Base-by-base conservation (phyloP, 2,113 vertebrate genomes). In the Pithys albifrons region DNA sequence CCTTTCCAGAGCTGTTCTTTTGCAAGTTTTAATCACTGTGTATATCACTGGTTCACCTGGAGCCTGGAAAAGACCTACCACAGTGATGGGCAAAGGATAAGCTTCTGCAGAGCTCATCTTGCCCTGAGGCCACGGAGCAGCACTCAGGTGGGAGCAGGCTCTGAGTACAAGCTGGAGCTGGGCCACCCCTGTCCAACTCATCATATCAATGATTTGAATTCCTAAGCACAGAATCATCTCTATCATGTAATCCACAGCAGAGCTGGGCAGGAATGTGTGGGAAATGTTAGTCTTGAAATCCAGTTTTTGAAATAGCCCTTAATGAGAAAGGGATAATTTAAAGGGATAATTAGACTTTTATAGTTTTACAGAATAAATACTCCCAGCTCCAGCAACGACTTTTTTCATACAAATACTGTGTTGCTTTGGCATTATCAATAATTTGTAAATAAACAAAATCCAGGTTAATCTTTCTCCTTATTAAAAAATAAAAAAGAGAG, bases 1-100 rank as follows among this genome's bases (percentile, higher is more conserved):
- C 13, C 43, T 76, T 58, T 80, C 84, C 74, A n/a, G 65, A 52
- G 24, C 4, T 1, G 1, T 46, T 64, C n/a, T 48, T 33, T 67
- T 12, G 1, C 16, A 37, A 74, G 33, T 66, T 19, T 77, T 84
- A 61, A 81, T 84, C 10, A 1, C 33, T 33, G 14, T 81, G 57
- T 51, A 7, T 28, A 55, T 75, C 85, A 74, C 55, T 59, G 19
- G 24, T 37, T 92, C 73, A 91, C 61, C 79, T 92, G 90, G 67
- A 95, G 61, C 85, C 72, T 91, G 45, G 31, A 58, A 19, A 67
- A 46, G 95, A 96, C 95, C 96, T 29, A 81, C 93, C 96, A 92
- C 92, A 78, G 92, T 4, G 86, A 33, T 54, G 83, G 76, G 88
- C 80, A 79, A 8, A 69, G 83, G 80, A 80, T 65, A 95, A 97